Percentiles rank a stretch among this genome's conserved stretches.
These are phyloP conservation scores for Trissolcus basalis DNA, from an alignment of 1,140 invertebrate species.

Conservation along the genomic window DNA sequence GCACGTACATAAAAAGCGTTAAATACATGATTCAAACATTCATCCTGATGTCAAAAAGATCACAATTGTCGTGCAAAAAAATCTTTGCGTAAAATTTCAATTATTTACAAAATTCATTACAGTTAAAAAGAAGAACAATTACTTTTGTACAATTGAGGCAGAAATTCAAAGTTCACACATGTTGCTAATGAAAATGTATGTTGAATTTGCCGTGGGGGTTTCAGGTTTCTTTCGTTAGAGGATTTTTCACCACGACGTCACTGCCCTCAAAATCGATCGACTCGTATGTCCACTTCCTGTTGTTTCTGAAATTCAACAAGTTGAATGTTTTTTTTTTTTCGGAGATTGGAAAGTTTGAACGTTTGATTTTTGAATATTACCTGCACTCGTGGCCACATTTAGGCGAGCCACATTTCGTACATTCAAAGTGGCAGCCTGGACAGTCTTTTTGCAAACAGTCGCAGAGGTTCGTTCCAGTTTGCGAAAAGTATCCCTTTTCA, in stretches of 20 bases:
- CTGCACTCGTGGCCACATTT: conserved; percentile 82
- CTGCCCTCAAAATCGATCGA: conserved; percentile 71
- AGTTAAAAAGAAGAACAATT: not conserved
- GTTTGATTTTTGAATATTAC: conserved; percentile 55
- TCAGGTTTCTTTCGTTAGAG: conserved; percentile 5
- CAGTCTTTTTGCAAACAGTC: conserved; percentile 85
- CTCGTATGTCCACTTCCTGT: conserved; percentile 71
- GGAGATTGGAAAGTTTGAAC: too few relatives aligned
- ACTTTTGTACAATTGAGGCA: not conserved
- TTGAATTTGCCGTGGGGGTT: too few relatives aligned
- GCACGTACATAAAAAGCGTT: too few relatives aligned
- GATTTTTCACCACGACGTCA: conserved; percentile 54
- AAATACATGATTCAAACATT: too few relatives aligned
- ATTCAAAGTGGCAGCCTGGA: conserved; percentile 87
- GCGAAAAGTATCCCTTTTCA: conserved; percentile 71
- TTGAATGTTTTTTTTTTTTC: too few relatives aligned
- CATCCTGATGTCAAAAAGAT: too few relatives aligned
- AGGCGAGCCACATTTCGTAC: conserved; percentile 81
- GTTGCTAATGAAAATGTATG: too few relatives aligned
- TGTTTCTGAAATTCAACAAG: conserved; percentile 66
- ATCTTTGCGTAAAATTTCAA: too few relatives aligned
- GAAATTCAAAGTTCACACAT: too few relatives aligned
- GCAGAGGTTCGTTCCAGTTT: conserved; percentile 82
- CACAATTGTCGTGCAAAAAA: too few relatives aligned
- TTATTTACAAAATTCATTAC: not conserved